Conservation (phyloP, 2,797 vertebrate species). For the Pelodytes ibericus region DNA sequence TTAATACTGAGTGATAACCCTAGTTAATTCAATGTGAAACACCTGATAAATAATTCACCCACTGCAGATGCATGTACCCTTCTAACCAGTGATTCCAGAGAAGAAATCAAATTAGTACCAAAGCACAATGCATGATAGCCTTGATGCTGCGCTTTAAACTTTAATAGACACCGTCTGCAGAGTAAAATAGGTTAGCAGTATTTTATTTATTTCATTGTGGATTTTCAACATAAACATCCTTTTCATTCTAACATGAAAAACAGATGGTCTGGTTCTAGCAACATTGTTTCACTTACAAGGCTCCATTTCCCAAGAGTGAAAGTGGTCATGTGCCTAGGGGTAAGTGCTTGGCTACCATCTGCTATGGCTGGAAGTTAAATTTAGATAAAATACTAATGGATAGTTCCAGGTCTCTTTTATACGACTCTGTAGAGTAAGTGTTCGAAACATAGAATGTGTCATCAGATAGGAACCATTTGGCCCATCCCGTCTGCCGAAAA, state of each 20-base stretch:
- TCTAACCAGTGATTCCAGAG: constrained; percentile 60
- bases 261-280: not conserved
- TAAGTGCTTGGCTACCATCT: not conserved
- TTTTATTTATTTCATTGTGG: constrained; percentile 15
- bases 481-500: too few relatives aligned
- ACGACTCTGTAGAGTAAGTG: too few relatives aligned
- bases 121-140: constrained; percentile 72
- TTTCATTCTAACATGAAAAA: constrained; percentile 13
- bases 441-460: too few relatives aligned
- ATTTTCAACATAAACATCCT: not conserved
- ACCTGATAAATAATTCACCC: constrained; percentile 66
- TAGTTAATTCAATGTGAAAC: constrained; percentile 63
- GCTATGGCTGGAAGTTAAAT: not conserved
- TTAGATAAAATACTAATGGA: too few relatives aligned
- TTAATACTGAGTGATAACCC: constrained; percentile 62
- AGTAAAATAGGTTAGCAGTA: constrained; percentile 41
- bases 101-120: constrained; percentile 64
- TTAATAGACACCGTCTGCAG: constrained; percentile 66
- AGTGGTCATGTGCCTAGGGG: not conserved
- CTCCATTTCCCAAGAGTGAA: not conserved
- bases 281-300: not conserved
- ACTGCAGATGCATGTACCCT: constrained; percentile 58
- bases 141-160: constrained; percentile 71
- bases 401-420: too few relatives aligned
- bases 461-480: too few relatives aligned